Evolutionary conservation across 2,797 vertebrate genomes (phyloP), one percentile per base, ranked within the genome.

Genomic region (Hydrophis major): DNA sequence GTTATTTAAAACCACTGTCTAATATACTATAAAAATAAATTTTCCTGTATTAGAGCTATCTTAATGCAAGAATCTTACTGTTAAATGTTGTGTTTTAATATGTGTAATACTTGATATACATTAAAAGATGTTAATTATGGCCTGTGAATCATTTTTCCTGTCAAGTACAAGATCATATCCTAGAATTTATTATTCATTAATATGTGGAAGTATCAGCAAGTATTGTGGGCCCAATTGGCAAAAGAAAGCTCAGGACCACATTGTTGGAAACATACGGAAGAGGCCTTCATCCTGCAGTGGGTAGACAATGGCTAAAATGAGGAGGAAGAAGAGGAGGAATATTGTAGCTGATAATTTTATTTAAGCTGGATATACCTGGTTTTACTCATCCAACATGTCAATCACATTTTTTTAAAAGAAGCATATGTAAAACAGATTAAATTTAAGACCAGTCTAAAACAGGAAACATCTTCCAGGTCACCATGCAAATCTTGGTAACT

Each of bases 11-110:
- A 94, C 94, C 94, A 94, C 93, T 95, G n/a, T 57, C 55, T 87
- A 50, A 50, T 95, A 89, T 94, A 93, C 61, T 95, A 96, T 94
- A 96, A 96, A 96, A 74, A 32, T 32, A 74, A 95, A 96, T 92
- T 94, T 53, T 93, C 94, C 86, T 86, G 91, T 94, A 90, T 57
- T 88, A 66, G 74, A 93, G 94, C 96, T 96, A 95, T 96, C 94
- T 96, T 94, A 90, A 93, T 96, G 95, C 6, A 66, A 92, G 93
- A 96, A 95, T 95, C 96, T 96, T 94, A 90, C 87, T 93, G 86
- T 89, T 91, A 83, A 89, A 74, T 92, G 66, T 93, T 89, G 92
- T 5, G 92, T 91, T 95, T 95, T 95, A 83, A 87, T 94, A 95
- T 94, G 88, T 57, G 0, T 95, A 93, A 95, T 88, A 93, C 93